A percentile compares a stretch with the other conserved stretches of the same genome.
These are phyloP conservation scores for Thomomys bottae DNA, from an alignment of 2,113 vertebrate genomes.

Conservation along the genomic window DNA sequence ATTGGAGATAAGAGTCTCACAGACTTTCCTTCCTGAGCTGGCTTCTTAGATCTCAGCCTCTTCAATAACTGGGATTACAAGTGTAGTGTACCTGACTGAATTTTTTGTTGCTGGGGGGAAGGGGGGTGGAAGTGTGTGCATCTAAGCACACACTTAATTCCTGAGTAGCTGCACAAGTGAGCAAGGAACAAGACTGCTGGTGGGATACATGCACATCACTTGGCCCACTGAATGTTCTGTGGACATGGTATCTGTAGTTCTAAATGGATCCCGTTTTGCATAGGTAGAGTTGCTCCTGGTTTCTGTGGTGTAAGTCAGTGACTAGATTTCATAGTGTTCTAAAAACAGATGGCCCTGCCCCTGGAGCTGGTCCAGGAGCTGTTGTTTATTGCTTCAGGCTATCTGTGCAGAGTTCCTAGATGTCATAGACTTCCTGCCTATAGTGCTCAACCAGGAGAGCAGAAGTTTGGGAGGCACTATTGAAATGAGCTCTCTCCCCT, in stretches of 20 bases:
- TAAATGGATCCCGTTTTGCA: not conserved
- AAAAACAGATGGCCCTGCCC: not conserved
- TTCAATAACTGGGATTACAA: too few species aligned
- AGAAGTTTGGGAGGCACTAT: not conserved
- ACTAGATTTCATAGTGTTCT: not conserved
- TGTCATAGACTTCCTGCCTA: not conserved
- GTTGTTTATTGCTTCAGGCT: accelerated
- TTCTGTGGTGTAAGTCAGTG: not conserved
- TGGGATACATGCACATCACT: not conserved
- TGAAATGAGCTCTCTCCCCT: not conserved
- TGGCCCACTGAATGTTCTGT: not conserved
- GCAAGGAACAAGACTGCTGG: not conserved
- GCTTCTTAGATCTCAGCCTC: too few species aligned
- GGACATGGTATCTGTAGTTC: accelerated
- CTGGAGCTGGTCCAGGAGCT: not conserved
- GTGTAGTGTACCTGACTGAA: too few species aligned
- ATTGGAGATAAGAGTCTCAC: too few species aligned
- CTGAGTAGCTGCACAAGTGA: not conserved
- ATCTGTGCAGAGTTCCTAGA: not conserved
- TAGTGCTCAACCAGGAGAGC: not conserved
- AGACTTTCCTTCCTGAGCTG: too few species aligned
- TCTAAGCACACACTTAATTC: too few species aligned
- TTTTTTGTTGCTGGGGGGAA: too few species aligned
- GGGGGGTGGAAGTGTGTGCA: too few species aligned
- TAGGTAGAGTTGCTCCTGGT: not conserved